A percentile compares a stretch with the other conserved stretches of the same genome.
Evolutionary conservation across 2,797 vertebrate genomes (phyloP).

Genomic region (Intellagama lesueurii): DNA sequence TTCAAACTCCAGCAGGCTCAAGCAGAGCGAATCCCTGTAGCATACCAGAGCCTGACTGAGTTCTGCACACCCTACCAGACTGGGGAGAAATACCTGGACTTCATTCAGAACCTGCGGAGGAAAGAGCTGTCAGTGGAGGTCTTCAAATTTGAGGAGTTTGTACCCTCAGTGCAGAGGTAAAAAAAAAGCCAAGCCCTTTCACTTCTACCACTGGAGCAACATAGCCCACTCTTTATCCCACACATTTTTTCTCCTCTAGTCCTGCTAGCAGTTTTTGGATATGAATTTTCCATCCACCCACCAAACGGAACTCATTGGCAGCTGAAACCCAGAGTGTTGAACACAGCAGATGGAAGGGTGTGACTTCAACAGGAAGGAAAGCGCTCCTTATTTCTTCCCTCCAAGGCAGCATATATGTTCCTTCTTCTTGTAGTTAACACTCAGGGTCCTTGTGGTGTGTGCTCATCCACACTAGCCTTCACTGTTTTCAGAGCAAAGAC

Average conservation of each 20-base stretch:
- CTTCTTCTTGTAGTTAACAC: background rate
- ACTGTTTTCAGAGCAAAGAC: background rate
- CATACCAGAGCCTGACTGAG: constrained; percentile 83
- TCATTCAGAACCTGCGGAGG: constrained; percentile 77
- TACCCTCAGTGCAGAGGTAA: constrained; percentile 74
- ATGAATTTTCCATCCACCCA: fast-evolving
- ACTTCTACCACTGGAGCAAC: too few species aligned
- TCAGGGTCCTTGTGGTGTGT: background rate
- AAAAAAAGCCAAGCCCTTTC: too few species aligned
- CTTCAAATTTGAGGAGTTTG: constrained; percentile 86
- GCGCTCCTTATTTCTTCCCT: background rate
- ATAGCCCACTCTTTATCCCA: background rate
- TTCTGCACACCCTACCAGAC: constrained; percentile 85
- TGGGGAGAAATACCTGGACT: constrained; percentile 87
- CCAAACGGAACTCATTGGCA: background rate
- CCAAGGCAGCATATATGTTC: background rate
- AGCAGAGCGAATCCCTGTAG: constrained; percentile 81
- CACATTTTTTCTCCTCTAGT: background rate
- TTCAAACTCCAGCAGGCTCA: constrained; percentile 85
- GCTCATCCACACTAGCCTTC: background rate
- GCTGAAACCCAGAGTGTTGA: fast-evolving
- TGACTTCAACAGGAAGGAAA: constrained; percentile 7
- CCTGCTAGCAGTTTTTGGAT: background rate
- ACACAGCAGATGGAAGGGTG: background rate
- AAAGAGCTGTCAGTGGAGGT: constrained; percentile 66